phyloP scores from a whole-genome alignment of 2,113 vertebrate genomes.

The Mandrillus leucophaeus region DNA sequence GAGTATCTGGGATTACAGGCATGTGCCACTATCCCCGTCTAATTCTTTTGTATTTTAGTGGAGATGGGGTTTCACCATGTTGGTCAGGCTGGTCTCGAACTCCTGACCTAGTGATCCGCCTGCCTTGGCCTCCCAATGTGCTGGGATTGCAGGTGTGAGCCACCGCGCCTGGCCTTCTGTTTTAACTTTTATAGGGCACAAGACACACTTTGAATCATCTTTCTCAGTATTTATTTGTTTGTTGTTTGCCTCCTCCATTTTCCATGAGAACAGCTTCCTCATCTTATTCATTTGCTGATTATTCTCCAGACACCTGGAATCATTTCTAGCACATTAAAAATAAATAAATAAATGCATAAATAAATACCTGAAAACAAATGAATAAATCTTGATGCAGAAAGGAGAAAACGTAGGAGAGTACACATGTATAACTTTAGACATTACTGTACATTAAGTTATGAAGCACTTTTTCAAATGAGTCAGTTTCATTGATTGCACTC shows the following conservation, averaged over 20 bases:
- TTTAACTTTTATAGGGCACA: not conserved
- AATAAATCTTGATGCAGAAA: not conserved
- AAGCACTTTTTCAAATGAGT: not conserved
- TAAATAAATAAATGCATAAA: not conserved
- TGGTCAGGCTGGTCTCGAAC: no score
- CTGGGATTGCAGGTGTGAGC: no score
- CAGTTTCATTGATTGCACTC: not conserved
- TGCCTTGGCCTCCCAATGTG: no score
- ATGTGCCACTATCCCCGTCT: no score
- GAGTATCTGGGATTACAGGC: no score
- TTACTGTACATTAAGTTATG: not conserved
- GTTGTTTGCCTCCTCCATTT: not conserved
- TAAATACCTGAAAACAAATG: not conserved
- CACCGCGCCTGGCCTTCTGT: accelerated
- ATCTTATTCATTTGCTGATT: not conserved
- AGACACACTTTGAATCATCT: not conserved
- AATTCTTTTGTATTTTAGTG: no score
- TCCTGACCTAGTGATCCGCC: no score
- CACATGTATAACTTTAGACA: not conserved
- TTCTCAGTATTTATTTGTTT: not conserved
- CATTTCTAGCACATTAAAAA: not conserved
- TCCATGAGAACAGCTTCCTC: not conserved
- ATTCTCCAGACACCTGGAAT: not conserved
- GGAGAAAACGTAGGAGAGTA: not conserved
- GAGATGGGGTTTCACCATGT: no score